phyloP scores from a whole-genome alignment of 2,797 vertebrate genomes.

The Dipus sagitta region DNA sequence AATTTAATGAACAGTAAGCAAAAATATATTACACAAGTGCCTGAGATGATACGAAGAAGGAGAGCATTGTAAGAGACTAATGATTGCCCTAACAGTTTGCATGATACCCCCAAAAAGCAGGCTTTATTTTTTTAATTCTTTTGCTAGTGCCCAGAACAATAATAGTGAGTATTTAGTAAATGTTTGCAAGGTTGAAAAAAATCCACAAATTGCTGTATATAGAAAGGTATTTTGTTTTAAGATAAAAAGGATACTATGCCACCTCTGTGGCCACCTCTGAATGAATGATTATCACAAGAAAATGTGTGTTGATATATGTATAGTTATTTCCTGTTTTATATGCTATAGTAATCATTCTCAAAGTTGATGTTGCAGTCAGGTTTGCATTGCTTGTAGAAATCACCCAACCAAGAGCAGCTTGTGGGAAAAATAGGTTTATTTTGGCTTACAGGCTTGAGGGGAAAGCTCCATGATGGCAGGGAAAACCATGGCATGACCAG shows the following conservation, averaged over 20 bases:
- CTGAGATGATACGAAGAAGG: neutral
- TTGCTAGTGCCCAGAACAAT: neutral
- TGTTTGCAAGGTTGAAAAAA: neutral
- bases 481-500: no score
- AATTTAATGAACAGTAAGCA: slow-evolving; percentile 77
- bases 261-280: neutral
- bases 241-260: neutral
- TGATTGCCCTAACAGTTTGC: neutral
- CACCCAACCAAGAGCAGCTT: no score
- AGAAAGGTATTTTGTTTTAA: neutral
- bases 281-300: neutral
- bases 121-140: neutral
- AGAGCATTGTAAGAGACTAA: neutral
- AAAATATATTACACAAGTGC: slow-evolving; percentile 65
- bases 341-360: neutral
- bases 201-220: neutral
- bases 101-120: neutral
- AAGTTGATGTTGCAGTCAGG: no score
- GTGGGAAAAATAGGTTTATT: no score
- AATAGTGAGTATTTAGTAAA: slow-evolving; percentile 14
- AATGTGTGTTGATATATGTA: neutral
- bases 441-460: no score
- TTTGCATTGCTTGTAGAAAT: no score
- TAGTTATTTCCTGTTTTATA: neutral
- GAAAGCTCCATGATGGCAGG: no score